A percentile compares a stretch with the other conserved stretches of the same genome.
These are phyloP conservation scores for Arothron firmamentum DNA, from an alignment of 2,113 vertebrate species.

Conservation along the genomic window DNA sequence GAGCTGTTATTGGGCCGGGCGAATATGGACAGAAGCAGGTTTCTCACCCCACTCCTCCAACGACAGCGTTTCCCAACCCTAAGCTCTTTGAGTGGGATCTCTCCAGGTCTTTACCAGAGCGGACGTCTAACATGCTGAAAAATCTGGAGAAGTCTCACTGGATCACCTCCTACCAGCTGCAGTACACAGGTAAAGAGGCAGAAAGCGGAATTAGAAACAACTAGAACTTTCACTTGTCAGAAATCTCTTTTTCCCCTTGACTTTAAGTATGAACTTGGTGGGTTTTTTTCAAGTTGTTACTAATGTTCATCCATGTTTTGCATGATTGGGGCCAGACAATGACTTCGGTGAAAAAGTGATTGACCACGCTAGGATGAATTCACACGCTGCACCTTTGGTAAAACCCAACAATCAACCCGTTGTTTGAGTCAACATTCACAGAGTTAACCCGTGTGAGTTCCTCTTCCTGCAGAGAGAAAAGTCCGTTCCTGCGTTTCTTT, in stretches of 20 bases:
- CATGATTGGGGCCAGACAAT: constrained; percentile 72
- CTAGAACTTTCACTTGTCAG: too few relatives aligned
- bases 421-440: neutral
- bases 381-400: constrained; percentile 67
- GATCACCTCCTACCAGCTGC: constrained; percentile 71
- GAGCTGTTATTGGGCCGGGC: constrained; percentile 62
- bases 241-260: too few relatives aligned
- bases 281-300: neutral
- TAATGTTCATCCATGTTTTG: constrained; percentile 14
- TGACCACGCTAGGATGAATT: constrained; percentile 54
- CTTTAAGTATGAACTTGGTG: neutral
- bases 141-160: constrained; percentile 75
- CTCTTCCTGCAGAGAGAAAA: constrained; percentile 49
- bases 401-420: neutral
- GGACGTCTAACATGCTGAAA: constrained; percentile 71
- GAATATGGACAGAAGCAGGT: constrained; percentile 60
- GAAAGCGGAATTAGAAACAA: neutral
- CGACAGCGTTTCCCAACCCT: constrained; percentile 63
- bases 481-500: constrained; percentile 59
- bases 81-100: constrained; percentile 59
- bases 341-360: constrained; percentile 71
- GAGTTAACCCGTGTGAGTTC: constrained; percentile 1
- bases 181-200: constrained; percentile 73
- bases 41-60: constrained; percentile 72
- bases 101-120: constrained; percentile 45